Evolutionary conservation across 2,797 vertebrate species (phyloP), one percentile per base, ranked within the genome.

Genomic region (Coreius guichenoti): DNA sequence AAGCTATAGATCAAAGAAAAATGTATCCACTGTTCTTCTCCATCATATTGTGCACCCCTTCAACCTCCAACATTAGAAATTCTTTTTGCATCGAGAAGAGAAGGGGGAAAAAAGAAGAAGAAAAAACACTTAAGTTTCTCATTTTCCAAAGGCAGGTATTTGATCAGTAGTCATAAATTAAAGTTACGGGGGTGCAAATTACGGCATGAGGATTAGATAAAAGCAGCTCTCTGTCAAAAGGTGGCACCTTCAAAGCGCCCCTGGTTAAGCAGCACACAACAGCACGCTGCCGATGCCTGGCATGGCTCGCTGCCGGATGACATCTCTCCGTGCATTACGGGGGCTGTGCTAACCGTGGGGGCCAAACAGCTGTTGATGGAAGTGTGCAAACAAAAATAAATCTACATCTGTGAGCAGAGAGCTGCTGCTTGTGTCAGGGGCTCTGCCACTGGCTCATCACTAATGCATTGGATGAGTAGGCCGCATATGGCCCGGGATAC

Each of bases 151-250:
- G 93, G 92, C 91, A 91, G 88, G 91, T 92, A 95, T 95, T 95
- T 96, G 94, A 96, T 95, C 94, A 95, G 94, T 93, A 95, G 94
- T 95, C 95, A 94, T 95, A 94, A 95, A 95, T 95, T 96, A 95
- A 94, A 94, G 83, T 93, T 93, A 94, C 91, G 92, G 93, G 94
- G 93, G 93, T 93, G 93, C 92, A 93, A 93, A 94, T 95, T 95
- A 95, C 91, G 88, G 92, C 92, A 88, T 88, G 87, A 92, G 92
- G 92, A 93, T 94, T 91, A 96, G 95, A 96, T 96, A 95, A 96
- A 96, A 96, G 95, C 89, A 91, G 87, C 91, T 91, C 89, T 76
- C 91, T 95, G 95, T 95, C 94, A 95, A 91, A 90, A 89, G 92
- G 92, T 92, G 92, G 92, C 93, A 87, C 81, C 85, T 87, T 90